Base-by-base conservation (phyloP, 2,113 vertebrate genomes). In the Sturnira hondurensis region DNA sequence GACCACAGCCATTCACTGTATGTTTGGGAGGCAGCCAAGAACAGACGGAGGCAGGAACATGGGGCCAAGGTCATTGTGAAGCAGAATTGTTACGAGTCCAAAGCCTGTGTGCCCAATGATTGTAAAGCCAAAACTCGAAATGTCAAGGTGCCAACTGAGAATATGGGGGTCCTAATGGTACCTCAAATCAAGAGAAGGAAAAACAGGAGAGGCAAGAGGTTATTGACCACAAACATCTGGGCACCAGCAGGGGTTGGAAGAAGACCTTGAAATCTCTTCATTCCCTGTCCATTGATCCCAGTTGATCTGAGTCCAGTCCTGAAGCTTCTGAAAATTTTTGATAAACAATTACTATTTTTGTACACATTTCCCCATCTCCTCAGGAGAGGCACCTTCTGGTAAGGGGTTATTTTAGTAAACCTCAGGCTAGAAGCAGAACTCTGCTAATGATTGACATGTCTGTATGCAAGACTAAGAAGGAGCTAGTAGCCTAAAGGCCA, bases 1-100 rank as follows among this genome's bases (percentile, higher is more conserved):
- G 36, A 43, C 52, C 24, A 9, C 6, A 2, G 36, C 10, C 3
- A 0, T 12, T 83, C 38, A 1, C 31, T 1, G 5, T 6, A 19
- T 2, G 5, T 41, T 73, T 41, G 54, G 84, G 50, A 41, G 56
- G 77, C 50, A 20, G 85, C 70, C 31, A 6, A 28, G 70, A 5
- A 8, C 78, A 71, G 20, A 38, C 38, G 16, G 7, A 13, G 19
- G n/a, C 11, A 45, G 6, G n/a, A 14, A 14, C 9, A 2, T 1
- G 31, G 19, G 26, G 47, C 65, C 70, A 80, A 78, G 88, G 65
- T 19, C 8, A 43, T 9, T 17, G 54, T 14, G 17, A 22, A 17
- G 47, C 22, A n/a, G 26, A 4, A 31, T 28, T 45, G 14, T 28
- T 74, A 10, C 43, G 28, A 76, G 28, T 33, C 45, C 17, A 17